Base-by-base conservation (phyloP, 2,888 invertebrate species). In the Acheta domesticus region DNA sequence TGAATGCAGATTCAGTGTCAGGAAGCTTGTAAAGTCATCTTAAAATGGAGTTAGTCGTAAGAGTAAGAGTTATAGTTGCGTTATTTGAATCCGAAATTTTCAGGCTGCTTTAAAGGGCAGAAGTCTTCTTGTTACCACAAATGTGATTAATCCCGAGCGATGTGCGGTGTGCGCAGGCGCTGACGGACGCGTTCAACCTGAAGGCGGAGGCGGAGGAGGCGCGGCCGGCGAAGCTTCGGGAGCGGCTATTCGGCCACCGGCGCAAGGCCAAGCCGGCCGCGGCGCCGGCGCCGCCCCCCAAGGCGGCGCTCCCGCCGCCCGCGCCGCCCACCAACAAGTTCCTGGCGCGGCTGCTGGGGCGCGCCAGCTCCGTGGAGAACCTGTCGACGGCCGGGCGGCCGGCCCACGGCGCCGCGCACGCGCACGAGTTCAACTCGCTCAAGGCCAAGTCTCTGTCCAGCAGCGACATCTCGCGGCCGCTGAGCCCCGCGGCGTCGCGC, bases 301-400 rank as follows among this genome's bases (percentile, higher is more conserved):
- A 86, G 75, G 86, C 87, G 50, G 87, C 86, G 84, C 87, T 87
- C 16, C 85, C 86, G 75, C 86, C 87, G 50, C 87, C 86, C 85
- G 84, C 85, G 12, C 85, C 85, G 2, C 87, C 88, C 78, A 86
- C 87, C 78, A 88, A 88, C 83, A 89, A 88, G 85, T 88, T 89
- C 83, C 84, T 90, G 62, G 86, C 88, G 79, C 87, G 88, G 84
- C 85, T 88, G 79, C 87, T 81, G 16, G 87, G 81, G 16, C 89
- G 88, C 84, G 86, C 89, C n/a, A 86, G 86, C 50, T 89, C 89
- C 11, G 87, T 87, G 82, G 89, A 89, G 82, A 89, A 89, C 85
- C 86, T 89, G 74, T 84, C 85, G 62, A n/a, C 62, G 62, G 62
- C 62, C 16, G 62, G 62, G 62, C 62, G 62, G 12, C 62, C 16